Conservation (phyloP, 2,113 vertebrate species). For the Collichthys lucidus region DNA sequence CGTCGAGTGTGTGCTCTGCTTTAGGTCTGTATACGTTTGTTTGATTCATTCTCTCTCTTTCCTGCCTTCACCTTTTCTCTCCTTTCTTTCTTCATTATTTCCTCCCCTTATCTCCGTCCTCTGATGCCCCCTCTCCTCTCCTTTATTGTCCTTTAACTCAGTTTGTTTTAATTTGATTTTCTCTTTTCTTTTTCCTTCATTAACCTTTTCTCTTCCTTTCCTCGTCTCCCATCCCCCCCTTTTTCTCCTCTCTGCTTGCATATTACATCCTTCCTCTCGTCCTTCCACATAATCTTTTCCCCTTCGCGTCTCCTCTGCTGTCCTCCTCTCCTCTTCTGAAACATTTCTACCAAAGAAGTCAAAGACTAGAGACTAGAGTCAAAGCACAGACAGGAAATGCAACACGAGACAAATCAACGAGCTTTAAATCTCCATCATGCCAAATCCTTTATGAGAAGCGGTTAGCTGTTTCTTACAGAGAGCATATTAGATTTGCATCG, state of each 20-base stretch:
- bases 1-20: background rate
- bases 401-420: constrained; percentile 26
- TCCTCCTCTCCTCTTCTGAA: constrained; percentile 4
- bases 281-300: constrained; percentile 19
- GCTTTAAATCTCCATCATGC: constrained; percentile 3
- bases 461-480: background rate
- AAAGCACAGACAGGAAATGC: background rate
- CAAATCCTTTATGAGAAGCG: background rate
- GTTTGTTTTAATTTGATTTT: constrained; percentile 27
- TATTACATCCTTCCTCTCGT: background rate
- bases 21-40: background rate
- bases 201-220: background rate
- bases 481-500: background rate
- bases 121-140: background rate
- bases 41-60: background rate
- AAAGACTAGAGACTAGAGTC: background rate
- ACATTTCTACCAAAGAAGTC: constrained; percentile 21
- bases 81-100: background rate
- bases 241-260: background rate
- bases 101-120: background rate
- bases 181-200: background rate
- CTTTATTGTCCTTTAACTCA: constrained; percentile 20
- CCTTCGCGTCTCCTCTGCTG: background rate
- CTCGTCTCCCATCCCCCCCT: background rate
- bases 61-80: background rate